Conservation (phyloP, 2,113 vertebrate species). For the Pygoscelis antarcticus region DNA sequence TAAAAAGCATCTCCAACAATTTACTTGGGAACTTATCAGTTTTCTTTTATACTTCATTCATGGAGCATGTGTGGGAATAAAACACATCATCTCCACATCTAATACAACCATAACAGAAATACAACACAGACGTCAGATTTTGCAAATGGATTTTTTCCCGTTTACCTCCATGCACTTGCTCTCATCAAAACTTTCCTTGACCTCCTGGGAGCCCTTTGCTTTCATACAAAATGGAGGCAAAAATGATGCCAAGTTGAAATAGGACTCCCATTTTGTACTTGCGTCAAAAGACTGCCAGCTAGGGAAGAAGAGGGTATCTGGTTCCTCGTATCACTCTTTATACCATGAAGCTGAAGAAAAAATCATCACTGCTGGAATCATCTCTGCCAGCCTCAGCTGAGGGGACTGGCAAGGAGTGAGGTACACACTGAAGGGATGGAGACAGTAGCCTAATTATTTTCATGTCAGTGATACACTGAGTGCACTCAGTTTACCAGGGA, state of each 20-base stretch:
- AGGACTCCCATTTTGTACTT: neutral
- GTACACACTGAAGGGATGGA: neutral
- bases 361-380: neutral
- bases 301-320: neutral
- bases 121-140: neutral
- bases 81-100: neutral
- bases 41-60: neutral
- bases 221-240: neutral
- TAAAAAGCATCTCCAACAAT: neutral
- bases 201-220: neutral
- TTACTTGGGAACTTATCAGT: neutral
- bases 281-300: neutral
- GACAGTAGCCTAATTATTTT: conserved; percentile 48
- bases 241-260: neutral
- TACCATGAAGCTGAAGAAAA: neutral
- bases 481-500: neutral
- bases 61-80: neutral
- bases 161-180: neutral
- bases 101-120: neutral
- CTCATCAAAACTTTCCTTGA: neutral
- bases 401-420: neutral
- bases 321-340: conserved; percentile 32
- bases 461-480: neutral
- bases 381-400: conserved; percentile 52
- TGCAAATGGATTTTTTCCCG: neutral